Evolutionary conservation across 2,888 invertebrate genomes (phyloP), one percentile per base, ranked within the genome.

Genomic region (Coelinius sp.): DNA sequence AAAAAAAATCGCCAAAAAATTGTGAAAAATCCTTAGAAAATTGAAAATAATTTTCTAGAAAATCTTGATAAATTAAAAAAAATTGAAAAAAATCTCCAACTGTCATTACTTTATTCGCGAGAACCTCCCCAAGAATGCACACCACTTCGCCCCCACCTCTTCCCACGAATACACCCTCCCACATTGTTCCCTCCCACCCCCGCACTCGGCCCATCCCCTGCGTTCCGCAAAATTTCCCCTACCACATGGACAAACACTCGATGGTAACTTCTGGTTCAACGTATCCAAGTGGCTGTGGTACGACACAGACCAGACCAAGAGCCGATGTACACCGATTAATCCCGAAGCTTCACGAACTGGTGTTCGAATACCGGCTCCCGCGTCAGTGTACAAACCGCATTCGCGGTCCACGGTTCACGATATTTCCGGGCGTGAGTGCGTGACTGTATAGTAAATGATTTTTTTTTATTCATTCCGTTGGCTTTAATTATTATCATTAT

Each of bases 371-470:
- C 84, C 82, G 81, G 77, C 82, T 84, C 86, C 87, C 86, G 86
- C 86, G 85, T 87, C 87, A 87, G 87, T 87, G 85, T 85, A 86
- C 82, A 84, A 84, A 84, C 86, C 87, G 86, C 87, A 84, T 87
- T 82, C 86, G 87, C 87, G 87, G 87, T 86, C 86, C 86, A 86
- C 86, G 86, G 87, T 87, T 86, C 85, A 86, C 81, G 80, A 83
- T 63, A 63, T 85, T 86, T 85, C 83, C 83, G 85, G 85, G 79
- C 82, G 79, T 71, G 77, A 72, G 76, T 73, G 71, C 68, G 66
- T 66, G 49, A 75, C 68, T 64, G 68, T 56, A 71, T 67, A 68
- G 27, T 68, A 68, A 68, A 64, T 68, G 65, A 70, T 78, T 80
- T 80, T 82, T 81, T 79, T 79, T 8, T n/a, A n/a, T n/a, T 27